These are phyloP conservation scores for Anaspis maculata DNA, from an alignment of 2,888 invertebrate species.

Conservation along the genomic window DNA sequence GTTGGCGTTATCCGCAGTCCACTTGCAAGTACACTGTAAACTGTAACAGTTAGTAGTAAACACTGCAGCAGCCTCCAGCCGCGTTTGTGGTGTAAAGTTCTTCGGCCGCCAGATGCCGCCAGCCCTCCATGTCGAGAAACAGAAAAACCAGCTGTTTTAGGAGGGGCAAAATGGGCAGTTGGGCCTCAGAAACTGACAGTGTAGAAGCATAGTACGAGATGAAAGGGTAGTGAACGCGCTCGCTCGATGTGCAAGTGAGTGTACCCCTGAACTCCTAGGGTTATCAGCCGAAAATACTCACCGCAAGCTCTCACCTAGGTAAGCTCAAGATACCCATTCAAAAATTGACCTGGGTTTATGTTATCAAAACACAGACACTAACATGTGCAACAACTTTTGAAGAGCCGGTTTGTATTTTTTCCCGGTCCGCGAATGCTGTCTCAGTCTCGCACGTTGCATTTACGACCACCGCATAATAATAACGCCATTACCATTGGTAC, in stretches of 20 bases:
- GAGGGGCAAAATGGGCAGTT: constrained; percentile 26
- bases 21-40: too few species aligned
- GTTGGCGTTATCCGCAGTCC: too few species aligned
- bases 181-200: constrained; percentile 22
- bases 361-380: constrained; percentile 22
- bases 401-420: constrained; percentile 20
- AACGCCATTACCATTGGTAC: too few species aligned
- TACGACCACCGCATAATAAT: too few species aligned
- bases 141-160: constrained; percentile 29
- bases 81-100: too few species aligned
- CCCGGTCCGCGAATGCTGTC: constrained; percentile 2
- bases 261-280: constrained; percentile 15
- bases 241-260: constrained; percentile 6
- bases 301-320: constrained; percentile 18
- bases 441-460: too few species aligned
- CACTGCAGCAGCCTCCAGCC: too few species aligned
- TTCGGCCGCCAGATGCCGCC: not conserved
- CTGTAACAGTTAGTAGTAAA: too few species aligned
- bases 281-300: constrained; percentile 14
- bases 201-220: constrained; percentile 22
- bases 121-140: constrained; percentile 3
- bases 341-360: constrained; percentile 22
- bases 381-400: constrained; percentile 11
- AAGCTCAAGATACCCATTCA: constrained; percentile 13
- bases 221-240: constrained; percentile 25